Percentiles rank a stretch among this genome's conserved stretches.
These are phyloP conservation scores for Synanthedon myopaeformis DNA, from an alignment of 2,888 invertebrate genomes.

Conservation along the genomic window DNA sequence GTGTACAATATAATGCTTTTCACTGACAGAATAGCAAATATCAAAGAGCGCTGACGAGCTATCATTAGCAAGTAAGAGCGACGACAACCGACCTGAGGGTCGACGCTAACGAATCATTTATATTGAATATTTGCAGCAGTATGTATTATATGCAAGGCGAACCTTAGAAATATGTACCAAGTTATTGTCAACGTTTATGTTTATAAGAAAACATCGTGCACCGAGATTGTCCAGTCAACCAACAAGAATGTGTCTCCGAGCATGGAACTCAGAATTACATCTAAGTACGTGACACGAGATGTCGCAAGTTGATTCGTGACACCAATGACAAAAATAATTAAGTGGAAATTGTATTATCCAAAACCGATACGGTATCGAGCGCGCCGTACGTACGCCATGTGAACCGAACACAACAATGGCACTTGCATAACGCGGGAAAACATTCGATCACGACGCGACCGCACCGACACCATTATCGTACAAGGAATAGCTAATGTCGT, in stretches of 20 bases:
- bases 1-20: conserved; percentile 1
- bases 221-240: conserved; percentile 7
- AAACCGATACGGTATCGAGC: conserved; percentile 21
- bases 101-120: background rate
- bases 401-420: conserved; percentile 31
- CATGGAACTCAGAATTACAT: conserved; percentile 40
- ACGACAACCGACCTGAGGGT: conserved; percentile 3
- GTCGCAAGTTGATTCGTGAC: conserved; percentile 37
- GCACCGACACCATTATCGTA: conserved; percentile 30
- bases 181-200: background rate
- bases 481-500: conserved; percentile 29
- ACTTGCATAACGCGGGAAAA: conserved; percentile 43
- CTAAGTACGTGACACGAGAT: conserved; percentile 39
- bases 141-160: background rate
- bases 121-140: background rate
- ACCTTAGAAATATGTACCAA: background rate
- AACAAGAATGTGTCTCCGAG: conserved; percentile 27
- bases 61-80: conserved; percentile 15
- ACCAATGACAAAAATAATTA: conserved; percentile 45
- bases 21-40: conserved; percentile 15
- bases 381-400: conserved; percentile 18
- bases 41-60: conserved; percentile 23
- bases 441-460: conserved; percentile 44
- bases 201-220: background rate
- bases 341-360: conserved; percentile 29